These are phyloP conservation scores for Phenganax subtilis DNA, from an alignment of 92 coral and sea anemone species.

Conservation along the genomic window DNA sequence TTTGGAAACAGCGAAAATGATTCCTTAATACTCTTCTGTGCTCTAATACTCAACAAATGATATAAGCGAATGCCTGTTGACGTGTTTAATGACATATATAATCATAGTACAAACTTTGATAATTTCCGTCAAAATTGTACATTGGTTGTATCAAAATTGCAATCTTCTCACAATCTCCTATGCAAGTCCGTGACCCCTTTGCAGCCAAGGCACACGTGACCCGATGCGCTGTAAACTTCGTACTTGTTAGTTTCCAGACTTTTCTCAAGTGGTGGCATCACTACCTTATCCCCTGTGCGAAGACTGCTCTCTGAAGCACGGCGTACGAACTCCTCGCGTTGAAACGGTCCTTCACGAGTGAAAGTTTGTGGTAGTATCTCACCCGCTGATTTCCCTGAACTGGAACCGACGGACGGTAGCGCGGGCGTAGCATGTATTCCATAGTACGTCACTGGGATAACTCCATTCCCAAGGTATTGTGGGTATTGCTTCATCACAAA, in stretches of 20 bases:
- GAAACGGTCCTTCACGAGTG: constrained; percentile 43
- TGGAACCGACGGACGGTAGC: neutral
- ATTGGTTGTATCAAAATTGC: too few species aligned
- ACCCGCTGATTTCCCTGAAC: neutral
- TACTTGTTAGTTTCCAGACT: constrained; percentile 17
- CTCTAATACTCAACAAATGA: too few species aligned
- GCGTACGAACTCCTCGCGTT: constrained; percentile 56
- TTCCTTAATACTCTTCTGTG: too few species aligned
- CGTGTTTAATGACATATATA: too few species aligned
- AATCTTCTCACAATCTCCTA: too few species aligned
- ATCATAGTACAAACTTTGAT: too few species aligned
- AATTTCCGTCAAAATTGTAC: too few species aligned
- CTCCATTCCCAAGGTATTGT: constrained; percentile 30
- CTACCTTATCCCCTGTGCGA: constrained; percentile 66
- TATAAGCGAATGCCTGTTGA: too few species aligned
- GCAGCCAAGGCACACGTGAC: constrained; percentile 42
- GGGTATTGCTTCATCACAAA: constrained; percentile 19
- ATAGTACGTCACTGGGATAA: constrained; percentile 33
- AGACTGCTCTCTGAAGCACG: constrained; percentile 65
- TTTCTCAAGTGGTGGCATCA: constrained; percentile 41
- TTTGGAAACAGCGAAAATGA: too few species aligned
- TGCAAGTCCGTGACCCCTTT: neutral
- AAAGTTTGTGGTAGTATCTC: constrained; percentile 4
- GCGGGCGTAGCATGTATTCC: constrained; percentile 19
- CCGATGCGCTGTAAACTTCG: constrained; percentile 11